Evolutionary conservation across 1,140 invertebrate genomes (phyloP).

Genomic region (Orussus abietinus): DNA sequence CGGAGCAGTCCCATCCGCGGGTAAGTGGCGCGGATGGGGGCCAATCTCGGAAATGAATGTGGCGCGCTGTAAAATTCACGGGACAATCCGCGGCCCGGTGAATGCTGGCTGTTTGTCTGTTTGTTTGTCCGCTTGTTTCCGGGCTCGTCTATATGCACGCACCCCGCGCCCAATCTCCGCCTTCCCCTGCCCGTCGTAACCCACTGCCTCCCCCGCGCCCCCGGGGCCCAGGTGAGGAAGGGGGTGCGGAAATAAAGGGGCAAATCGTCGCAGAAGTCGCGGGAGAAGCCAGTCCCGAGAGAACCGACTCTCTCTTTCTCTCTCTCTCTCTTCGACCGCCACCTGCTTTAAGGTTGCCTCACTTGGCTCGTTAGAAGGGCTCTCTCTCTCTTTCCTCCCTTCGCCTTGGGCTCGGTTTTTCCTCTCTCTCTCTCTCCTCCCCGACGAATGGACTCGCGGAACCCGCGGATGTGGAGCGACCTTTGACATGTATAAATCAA

Average conservation of each 20-base stretch:
- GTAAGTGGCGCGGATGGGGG: too few species aligned
- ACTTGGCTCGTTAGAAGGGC: constrained; percentile 18
- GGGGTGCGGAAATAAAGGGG: constrained; percentile 14
- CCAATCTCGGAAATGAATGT: constrained; percentile 1
- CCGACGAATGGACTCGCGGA: constrained; percentile 20
- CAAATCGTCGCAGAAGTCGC: constrained; percentile 2
- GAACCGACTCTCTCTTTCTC: neutral
- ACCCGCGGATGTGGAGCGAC: too few species aligned
- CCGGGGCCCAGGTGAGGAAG: constrained; percentile 5
- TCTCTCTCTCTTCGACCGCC: constrained; percentile 5
- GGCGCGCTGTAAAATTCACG: neutral
- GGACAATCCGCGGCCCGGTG: neutral
- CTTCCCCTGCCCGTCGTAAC: too few species aligned
- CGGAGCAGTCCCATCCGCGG: too few species aligned
- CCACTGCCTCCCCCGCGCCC: constrained; percentile 22
- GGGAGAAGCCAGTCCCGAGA: constrained; percentile 12
- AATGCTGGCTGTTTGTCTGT: constrained; percentile 1
- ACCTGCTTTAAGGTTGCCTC: constrained; percentile 19
- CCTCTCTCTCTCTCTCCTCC: constrained; percentile 16
- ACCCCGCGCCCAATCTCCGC: too few species aligned
- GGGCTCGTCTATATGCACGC: neutral
- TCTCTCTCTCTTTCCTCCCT: constrained; percentile 18
- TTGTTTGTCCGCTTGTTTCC: neutral
- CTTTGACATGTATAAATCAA: too few species aligned
- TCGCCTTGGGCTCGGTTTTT: constrained; percentile 18